These are phyloP conservation scores for Silvanus unidentatus DNA, from an alignment of 2,888 invertebrate genomes.

Conservation along the genomic window DNA sequence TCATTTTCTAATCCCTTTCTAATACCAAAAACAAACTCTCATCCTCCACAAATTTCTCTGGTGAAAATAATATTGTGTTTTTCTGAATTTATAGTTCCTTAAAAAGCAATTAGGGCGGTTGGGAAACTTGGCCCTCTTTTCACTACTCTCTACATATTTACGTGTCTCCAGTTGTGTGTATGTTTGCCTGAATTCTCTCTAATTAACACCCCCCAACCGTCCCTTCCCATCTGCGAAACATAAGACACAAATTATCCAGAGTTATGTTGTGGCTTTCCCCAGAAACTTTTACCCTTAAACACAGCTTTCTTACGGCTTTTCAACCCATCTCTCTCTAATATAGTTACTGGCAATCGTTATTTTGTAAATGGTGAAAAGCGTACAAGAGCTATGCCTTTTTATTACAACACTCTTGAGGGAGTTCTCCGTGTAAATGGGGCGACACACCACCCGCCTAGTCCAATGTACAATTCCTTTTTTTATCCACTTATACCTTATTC, in stretches of 20 bases:
- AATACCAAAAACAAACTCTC: background rate
- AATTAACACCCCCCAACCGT: slow-evolving; percentile 8
- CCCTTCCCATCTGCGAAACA: background rate
- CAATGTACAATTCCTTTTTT: too few species aligned
- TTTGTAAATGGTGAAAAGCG: too few species aligned
- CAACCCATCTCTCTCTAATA: too few species aligned
- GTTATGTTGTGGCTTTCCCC: background rate
- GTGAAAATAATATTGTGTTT: background rate
- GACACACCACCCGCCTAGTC: too few species aligned
- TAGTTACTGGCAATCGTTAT: too few species aligned
- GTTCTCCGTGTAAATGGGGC: too few species aligned
- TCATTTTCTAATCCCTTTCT: background rate
- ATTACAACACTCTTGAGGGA: too few species aligned
- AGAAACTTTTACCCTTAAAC: too few species aligned
- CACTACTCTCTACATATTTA: too few species aligned
- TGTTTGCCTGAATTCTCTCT: slow-evolving; percentile 3
- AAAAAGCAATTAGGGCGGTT: slow-evolving; percentile 38
- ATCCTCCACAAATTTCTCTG: slow-evolving; percentile 16
- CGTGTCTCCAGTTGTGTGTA: background rate
- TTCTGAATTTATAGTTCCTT: slow-evolving; percentile 40
- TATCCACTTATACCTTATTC: too few species aligned
- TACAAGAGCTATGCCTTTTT: too few species aligned
- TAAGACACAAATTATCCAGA: slow-evolving; percentile 11
- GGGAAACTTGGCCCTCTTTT: background rate
- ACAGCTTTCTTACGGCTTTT: too few species aligned